Conservation (phyloP, 1,140 invertebrate species). For the Limonius californicus region DNA sequence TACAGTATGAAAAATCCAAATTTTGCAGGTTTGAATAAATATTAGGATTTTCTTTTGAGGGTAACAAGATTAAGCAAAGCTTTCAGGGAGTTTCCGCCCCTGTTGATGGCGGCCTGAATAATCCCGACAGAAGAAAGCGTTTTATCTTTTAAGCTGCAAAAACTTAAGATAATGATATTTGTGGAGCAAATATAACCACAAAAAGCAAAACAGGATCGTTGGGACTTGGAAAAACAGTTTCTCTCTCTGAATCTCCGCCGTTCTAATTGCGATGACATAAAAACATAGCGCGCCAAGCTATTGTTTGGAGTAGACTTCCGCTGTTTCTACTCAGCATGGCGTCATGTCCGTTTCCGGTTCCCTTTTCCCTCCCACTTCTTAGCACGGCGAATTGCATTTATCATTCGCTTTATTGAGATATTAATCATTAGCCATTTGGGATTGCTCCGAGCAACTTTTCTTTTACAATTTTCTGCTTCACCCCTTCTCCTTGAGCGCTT, state of each 20-base stretch:
- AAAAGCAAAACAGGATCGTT: constrained; percentile 30
- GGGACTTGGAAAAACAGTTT: constrained; percentile 33
- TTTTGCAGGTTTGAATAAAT: too few relatives aligned
- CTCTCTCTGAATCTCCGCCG: constrained; percentile 39
- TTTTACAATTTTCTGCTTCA: too few relatives aligned
- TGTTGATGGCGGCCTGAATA: too few relatives aligned
- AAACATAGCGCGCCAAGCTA: constrained; percentile 41
- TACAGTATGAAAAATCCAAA: too few relatives aligned
- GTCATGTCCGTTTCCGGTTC: constrained; percentile 48
- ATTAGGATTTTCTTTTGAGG: too few relatives aligned
- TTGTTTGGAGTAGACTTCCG: constrained; percentile 49
- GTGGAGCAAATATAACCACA: constrained; percentile 31
- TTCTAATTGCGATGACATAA: constrained; percentile 45
- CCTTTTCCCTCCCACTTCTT: constrained; percentile 12
- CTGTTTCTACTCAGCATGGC: constrained; percentile 47
- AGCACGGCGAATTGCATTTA: constrained; percentile 1
- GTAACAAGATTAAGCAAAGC: too few relatives aligned
- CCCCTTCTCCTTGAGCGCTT: too few relatives aligned
- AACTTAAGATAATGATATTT: constrained; percentile 40
- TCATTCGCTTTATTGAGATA: neutral
- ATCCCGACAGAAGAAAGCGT: constrained; percentile 21
- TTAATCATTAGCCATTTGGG: neutral
- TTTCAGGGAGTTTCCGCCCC: too few relatives aligned
- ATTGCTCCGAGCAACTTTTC: too few relatives aligned
- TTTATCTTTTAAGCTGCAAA: constrained; percentile 25